Evolutionary conservation across 2,113 vertebrate species (phyloP), one percentile per base, ranked within the genome.

Genomic region (Riparia riparia): DNA sequence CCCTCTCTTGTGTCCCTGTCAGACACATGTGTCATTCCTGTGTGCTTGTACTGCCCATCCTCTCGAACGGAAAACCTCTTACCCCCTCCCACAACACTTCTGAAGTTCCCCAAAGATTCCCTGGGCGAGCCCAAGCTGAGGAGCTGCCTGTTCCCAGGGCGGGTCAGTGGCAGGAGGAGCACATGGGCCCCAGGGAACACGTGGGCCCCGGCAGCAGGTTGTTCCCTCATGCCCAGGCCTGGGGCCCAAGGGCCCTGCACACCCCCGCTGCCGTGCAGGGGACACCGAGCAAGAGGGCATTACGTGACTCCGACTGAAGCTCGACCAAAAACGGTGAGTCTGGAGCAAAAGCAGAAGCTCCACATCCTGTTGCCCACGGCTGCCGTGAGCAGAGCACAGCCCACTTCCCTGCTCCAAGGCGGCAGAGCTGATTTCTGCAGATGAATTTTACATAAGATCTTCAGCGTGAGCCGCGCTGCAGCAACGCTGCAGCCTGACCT

Each of bases 391-490:
- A 54, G 85, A 61, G 82, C 54, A 63, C 71, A 83, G 41, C 87
- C 87, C 79, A 90, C 87, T 49, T 90, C 71, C 79, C 70, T 3
- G 24, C 79, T 90, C 47, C 14, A 4, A 13, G 44, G 86, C 8
- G 0, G 50, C 76, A 44, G 76, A 45, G 85, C 54, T 65, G 86
- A 78, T 63, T 73, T 24, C 91, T 90, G 89, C 89, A 81, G 91
- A 81, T 93, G 94, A 86, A 88, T 94, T 95, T 93, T 93, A 70
- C 88, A 77, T 79, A 54, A 93, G 60, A 42, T 39, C 69, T 31
- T 14, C 63, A 21, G 79, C 4, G 0, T 3, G 90, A 47, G 77
- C 53, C 0, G 5, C 5, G 21, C 65, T 51, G 81, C 87, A 70
- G 89, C 82, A 9, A 0, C 24, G 0, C 81, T 50, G 88, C 88